These are phyloP conservation scores for Squalus acanthias DNA, from an alignment of 2,797 vertebrate genomes.

Conservation along the genomic window DNA sequence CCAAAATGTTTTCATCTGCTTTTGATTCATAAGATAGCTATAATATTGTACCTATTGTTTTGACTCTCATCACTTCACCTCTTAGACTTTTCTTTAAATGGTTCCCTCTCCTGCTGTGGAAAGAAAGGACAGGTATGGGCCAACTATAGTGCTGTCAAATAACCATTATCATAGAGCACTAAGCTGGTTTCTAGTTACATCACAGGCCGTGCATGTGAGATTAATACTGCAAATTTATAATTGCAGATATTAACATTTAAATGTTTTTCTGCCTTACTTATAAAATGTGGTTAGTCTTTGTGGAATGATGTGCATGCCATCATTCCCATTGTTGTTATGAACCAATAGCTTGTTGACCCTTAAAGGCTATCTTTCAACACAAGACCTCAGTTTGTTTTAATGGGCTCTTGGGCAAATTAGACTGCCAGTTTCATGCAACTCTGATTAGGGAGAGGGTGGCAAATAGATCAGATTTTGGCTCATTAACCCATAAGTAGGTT, in stretches of 20 bases:
- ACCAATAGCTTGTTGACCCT: slow-evolving; percentile 1
- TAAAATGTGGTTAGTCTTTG: neutral
- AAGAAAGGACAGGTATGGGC: neutral
- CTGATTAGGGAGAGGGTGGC: neutral
- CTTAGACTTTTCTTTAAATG: neutral
- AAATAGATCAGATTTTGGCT: slow-evolving; percentile 20
- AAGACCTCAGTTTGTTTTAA: slow-evolving; percentile 10
- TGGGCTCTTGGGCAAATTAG: slow-evolving; percentile 27
- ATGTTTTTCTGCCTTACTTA: slow-evolving; percentile 28
- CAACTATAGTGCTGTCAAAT: slow-evolving; percentile 1
- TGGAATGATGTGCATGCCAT: neutral
- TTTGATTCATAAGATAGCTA: neutral
- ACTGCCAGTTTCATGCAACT: neutral
- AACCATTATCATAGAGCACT: neutral
- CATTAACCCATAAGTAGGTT: slow-evolving; percentile 21
- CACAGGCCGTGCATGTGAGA: neutral
- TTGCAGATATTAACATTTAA: slow-evolving; percentile 23
- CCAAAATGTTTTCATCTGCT: slow-evolving; percentile 1
- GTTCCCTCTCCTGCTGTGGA: neutral
- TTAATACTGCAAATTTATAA: neutral
- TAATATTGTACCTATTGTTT: neutral
- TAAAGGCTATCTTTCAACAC: neutral
- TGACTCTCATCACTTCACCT: slow-evolving; percentile 1
- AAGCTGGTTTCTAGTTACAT: neutral
- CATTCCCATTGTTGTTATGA: slow-evolving; percentile 14